A percentile compares a stretch with the other conserved stretches of the same genome.
Evolutionary conservation across 1,140 invertebrate genomes (phyloP).

Genomic region (Sipha flava): DNA sequence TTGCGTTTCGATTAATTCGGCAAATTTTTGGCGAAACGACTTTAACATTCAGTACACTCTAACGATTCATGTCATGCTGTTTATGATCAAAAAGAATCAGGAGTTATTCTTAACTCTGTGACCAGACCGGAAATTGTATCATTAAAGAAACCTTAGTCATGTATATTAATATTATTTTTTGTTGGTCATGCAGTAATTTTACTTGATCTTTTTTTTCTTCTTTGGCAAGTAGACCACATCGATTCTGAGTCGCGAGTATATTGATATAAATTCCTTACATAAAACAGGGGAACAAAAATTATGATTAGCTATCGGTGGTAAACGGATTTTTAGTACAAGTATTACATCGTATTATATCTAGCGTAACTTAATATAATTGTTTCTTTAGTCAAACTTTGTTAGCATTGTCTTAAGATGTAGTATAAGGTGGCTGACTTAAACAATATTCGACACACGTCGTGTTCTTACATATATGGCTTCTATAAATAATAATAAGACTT

Average conservation of each 20-base stretch:
- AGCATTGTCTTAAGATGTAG: neutral
- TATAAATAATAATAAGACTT: neutral
- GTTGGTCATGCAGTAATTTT: too few species aligned
- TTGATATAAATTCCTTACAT: too few species aligned
- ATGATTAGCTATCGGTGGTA: too few species aligned
- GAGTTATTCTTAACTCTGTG: neutral
- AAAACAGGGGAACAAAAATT: too few species aligned
- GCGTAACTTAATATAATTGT: too few species aligned
- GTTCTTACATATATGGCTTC: neutral
- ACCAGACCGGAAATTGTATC: neutral
- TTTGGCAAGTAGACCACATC: too few species aligned
- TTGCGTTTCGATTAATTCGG: neutral
- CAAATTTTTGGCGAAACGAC: neutral
- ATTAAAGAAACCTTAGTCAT: neutral
- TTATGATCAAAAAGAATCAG: neutral
- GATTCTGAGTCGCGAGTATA: too few species aligned
- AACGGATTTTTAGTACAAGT: too few species aligned
- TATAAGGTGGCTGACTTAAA: neutral
- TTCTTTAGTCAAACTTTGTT: too few species aligned
- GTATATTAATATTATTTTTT: neutral
- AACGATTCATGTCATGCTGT: neutral
- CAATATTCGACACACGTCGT: neutral
- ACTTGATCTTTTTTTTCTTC: too few species aligned
- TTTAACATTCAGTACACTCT: neutral
- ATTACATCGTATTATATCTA: too few species aligned